Evolutionary conservation across 2,888 invertebrate species (phyloP), one percentile per base, ranked within the genome.

Genomic region (Sinohyriopsis cumingii): DNA sequence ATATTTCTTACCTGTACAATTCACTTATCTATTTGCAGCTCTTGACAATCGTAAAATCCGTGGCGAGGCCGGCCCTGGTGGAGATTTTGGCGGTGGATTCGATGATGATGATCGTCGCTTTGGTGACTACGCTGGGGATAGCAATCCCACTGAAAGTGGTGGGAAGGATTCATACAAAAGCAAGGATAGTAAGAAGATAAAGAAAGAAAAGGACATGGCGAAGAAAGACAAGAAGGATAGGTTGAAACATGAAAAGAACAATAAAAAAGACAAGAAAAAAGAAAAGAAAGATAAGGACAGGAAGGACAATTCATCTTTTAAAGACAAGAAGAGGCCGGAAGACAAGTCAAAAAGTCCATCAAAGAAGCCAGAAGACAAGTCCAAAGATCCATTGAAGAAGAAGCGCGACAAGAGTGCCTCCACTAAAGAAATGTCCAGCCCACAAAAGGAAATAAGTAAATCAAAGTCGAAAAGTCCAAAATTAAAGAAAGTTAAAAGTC

Each of bases 141-240:
- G 55, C 19, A 28, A 55, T 25, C 65, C 45, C 3, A 68, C 65
- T 22, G 69, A 54, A 19, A 33, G 60, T 45, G 63, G 62, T 53
- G 71, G 59, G 6, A 19, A 55, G 28, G 56, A 54, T 18, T 56
- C 22, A 57, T 62, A 61, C 18, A 61, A 66, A 57, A 63, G 64
- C 19, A 45, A 65, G 25, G 67, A 76, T 59, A 63, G 67, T 24
- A 74, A 67, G 33, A 66, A 71, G 24, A 55, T 61, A 66, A 59
- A 73, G 20, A 64, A 70, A 63, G 53, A 63, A n/a, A 61, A 69
- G 1, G 61, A 66, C 1, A 71, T 71, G 33, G 62, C 68, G 9
- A 62, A 71, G 28, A 72, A 72, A 69, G 60, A 60, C 54, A 71
- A 73, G 19, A 60, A 69, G 54, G 56, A 71, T 9, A 63, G 55